These are phyloP conservation scores for Gymnobelideus leadbeateri DNA, from an alignment of 2,113 vertebrate genomes.

Conservation along the genomic window DNA sequence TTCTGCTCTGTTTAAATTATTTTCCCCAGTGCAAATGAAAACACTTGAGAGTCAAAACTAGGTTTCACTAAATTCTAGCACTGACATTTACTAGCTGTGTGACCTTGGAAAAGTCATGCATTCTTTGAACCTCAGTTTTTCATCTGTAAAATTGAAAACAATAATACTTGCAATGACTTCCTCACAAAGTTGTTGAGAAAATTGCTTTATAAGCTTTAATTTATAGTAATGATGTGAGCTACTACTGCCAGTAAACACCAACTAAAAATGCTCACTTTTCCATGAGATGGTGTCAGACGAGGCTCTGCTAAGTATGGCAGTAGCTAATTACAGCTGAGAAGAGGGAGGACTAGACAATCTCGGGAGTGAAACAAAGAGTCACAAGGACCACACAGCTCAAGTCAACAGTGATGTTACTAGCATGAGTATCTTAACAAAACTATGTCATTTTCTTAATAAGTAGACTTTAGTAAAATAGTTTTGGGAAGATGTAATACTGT, in stretches of 20 bases:
- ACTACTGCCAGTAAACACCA: conserved; percentile 46
- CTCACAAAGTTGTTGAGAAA: background rate
- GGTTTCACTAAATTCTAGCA: background rate
- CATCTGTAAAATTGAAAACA: background rate
- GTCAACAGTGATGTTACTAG: background rate
- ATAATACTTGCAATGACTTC: background rate
- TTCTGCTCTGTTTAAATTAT: background rate
- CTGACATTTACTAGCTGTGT: background rate
- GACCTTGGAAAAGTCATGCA: background rate
- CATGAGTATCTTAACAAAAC: background rate
- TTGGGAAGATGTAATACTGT: background rate
- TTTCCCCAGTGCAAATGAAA: background rate
- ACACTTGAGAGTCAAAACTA: background rate
- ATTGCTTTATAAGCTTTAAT: background rate
- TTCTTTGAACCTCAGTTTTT: background rate
- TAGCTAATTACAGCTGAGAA: background rate
- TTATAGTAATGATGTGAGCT: background rate
- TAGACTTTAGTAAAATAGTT: background rate
- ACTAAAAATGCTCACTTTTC: conserved; percentile 3
- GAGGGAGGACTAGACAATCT: background rate
- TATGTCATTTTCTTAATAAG: background rate
- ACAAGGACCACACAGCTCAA: background rate
- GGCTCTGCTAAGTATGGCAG: background rate
- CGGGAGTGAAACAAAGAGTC: too few species aligned
- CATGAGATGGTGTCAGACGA: background rate